A percentile compares a stretch with the other conserved stretches of the same genome.
Evolutionary conservation across 2,888 invertebrate genomes (phyloP).

Genomic region (Acleris holmiana): DNA sequence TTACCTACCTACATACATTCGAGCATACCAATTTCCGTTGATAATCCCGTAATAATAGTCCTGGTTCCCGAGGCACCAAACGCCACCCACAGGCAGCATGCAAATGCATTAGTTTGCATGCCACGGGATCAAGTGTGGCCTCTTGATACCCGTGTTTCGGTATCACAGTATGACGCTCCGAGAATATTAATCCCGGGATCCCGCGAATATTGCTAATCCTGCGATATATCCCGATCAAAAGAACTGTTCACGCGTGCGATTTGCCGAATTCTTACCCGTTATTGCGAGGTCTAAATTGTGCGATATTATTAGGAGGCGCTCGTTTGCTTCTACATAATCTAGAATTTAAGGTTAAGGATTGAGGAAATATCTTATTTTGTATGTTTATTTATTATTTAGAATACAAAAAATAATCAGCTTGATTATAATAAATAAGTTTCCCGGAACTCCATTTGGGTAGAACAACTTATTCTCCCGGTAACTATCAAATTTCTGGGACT

Average conservation of each 20-base stretch:
- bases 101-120: slow-evolving; percentile 55
- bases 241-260: slow-evolving; percentile 33
- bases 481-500: too few relatives aligned
- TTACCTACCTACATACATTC: slow-evolving; percentile 37
- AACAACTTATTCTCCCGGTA: too few relatives aligned
- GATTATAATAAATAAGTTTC: background rate
- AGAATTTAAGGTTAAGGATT: too few relatives aligned
- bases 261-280: slow-evolving; percentile 22
- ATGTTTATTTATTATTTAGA: too few relatives aligned
- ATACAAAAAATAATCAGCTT: background rate
- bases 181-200: slow-evolving; percentile 66
- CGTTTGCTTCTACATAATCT: background rate
- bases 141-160: slow-evolving; percentile 65
- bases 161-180: slow-evolving; percentile 60
- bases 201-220: slow-evolving; percentile 44
- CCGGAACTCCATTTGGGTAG: too few relatives aligned
- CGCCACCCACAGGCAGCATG: slow-evolving; percentile 27
- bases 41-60: slow-evolving; percentile 55
- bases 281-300: slow-evolving; percentile 16
- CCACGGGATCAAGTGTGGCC: slow-evolving; percentile 58
- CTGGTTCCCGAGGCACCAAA: slow-evolving; percentile 44
- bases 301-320: slow-evolving; percentile 15
- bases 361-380: too few relatives aligned
- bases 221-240: slow-evolving; percentile 41
- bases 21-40: slow-evolving; percentile 54